A percentile compares a stretch with the other conserved stretches of the same genome.
These are phyloP conservation scores for Amia ocellicauda DNA, from an alignment of 2,113 vertebrate species.

Conservation along the genomic window DNA sequence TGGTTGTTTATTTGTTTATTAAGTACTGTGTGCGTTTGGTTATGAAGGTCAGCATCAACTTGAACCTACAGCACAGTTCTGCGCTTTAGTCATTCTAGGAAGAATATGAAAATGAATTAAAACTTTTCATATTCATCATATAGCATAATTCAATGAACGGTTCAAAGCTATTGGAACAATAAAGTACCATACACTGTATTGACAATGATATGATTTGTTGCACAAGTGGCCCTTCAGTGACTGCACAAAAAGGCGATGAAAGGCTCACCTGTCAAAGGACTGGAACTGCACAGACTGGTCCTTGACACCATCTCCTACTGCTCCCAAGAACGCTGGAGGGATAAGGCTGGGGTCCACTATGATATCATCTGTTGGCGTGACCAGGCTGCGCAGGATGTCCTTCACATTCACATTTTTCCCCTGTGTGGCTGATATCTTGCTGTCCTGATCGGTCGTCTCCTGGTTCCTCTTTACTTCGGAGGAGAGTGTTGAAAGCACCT, in stretches of 20 bases:
- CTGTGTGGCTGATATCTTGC: conserved; percentile 50
- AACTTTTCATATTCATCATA: too few species aligned
- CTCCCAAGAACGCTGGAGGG: conserved; percentile 76
- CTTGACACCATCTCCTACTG: conserved; percentile 61
- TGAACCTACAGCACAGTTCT: too few species aligned
- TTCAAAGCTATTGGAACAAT: too few species aligned
- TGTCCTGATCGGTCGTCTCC: conserved; percentile 51
- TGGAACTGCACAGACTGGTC: conserved; percentile 77
- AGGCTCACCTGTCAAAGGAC: conserved; percentile 89
- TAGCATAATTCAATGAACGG: too few species aligned
- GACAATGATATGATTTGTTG: too few species aligned
- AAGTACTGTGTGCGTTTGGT: not conserved
- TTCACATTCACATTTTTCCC: conserved; percentile 88
- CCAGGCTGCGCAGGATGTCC: conserved; percentile 92
- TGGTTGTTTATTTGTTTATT: conserved; percentile 26
- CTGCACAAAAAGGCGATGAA: too few species aligned
- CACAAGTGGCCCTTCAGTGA: too few species aligned
- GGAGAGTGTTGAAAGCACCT: conserved; percentile 84
- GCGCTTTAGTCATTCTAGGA: too few species aligned
- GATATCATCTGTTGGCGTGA: conserved; percentile 74
- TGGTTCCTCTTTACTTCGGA: conserved; percentile 77
- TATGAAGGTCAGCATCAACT: too few species aligned
- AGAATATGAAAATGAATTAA: too few species aligned
- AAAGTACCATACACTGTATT: too few species aligned
- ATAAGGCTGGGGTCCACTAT: conserved; percentile 74